Evolutionary conservation across 1,140 invertebrate species (phyloP), one percentile per base, ranked within the genome.

Genomic region (Acromyrmex heyeri): DNA sequence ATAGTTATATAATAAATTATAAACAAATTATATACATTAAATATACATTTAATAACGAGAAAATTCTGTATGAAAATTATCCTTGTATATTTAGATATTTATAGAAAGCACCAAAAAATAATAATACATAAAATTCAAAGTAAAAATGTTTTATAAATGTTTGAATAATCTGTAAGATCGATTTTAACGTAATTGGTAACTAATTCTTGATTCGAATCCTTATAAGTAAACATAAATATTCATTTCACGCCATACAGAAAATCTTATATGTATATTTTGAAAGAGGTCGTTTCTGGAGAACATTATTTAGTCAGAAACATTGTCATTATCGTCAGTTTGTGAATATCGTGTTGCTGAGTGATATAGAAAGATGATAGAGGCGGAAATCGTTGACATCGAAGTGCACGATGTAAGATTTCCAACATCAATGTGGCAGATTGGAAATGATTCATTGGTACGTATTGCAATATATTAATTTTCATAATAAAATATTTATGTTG

Each of bases 361-460:
- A 44, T 59, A 59, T 2, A 16, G 24, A 67, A 88, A 27, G 53
- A 93, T 92, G 88, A 87, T 93, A 30, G 96, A 96, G 57, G 92
- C 96, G 57, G 96, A 95, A 88, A 97, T 97, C 57, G 92, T 95
- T 2, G 91, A 95, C 8, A 83, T 97, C 4, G 95, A 96, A 44
- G 97, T 97, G 0, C 96, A 96, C 91, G 98, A 99, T 94, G 96
- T 99, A 18, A 95, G 98, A 86, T 99, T 98, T 95, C 98, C 98
- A n/a, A 99, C 98, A 24, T 98, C 98, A 0, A 92, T 98, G 24
- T 96, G 97, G 62, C 95, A 96, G n/a, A 97, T 98, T 95, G 98
- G 98, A 77, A 98, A 98, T 3, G 98, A 99, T 96, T 98, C 98
- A 67, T 97, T 98, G 97, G 98, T 98, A 96, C 1, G 59, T 18